A percentile compares a stretch with the other conserved stretches of the same genome.
These are phyloP conservation scores for Eulithis prunata DNA, from an alignment of 2,888 invertebrate species.

Conservation along the genomic window DNA sequence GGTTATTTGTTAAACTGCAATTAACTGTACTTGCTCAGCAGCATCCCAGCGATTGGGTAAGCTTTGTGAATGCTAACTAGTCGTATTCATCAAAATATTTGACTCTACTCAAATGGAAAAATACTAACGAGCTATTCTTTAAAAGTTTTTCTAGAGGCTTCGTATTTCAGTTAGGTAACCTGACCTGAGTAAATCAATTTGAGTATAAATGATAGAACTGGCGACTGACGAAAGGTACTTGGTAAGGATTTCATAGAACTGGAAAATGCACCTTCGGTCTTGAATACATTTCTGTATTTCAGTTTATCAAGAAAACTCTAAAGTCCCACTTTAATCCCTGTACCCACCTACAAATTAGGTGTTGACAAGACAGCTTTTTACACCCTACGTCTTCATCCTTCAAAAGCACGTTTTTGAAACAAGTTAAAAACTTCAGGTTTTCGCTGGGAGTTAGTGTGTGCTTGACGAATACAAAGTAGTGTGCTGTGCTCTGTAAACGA, in stretches of 20 bases:
- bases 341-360: neutral
- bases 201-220: no score
- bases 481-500: slow-evolving; percentile 16
- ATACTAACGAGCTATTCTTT: slow-evolving; percentile 16
- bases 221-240: no score
- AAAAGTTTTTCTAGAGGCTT: neutral
- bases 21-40: slow-evolving; percentile 18
- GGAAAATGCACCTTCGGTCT: no score
- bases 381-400: slow-evolving; percentile 9
- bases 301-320: neutral
- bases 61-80: slow-evolving; percentile 30
- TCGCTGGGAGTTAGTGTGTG: slow-evolving; percentile 23
- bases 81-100: slow-evolving; percentile 24
- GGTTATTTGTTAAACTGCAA: slow-evolving; percentile 25
- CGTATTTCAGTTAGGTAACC: neutral
- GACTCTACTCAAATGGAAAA: slow-evolving; percentile 5
- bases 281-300: neutral
- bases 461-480: slow-evolving; percentile 29
- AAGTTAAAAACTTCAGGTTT: slow-evolving; percentile 33
- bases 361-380: neutral
- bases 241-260: no score
- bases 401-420: slow-evolving; percentile 27
- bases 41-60: slow-evolving; percentile 12
- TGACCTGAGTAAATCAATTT: no score
- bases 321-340: neutral